These are phyloP conservation scores for Linnaemya tessellans DNA, from an alignment of 2,888 invertebrate genomes.

Conservation along the genomic window DNA sequence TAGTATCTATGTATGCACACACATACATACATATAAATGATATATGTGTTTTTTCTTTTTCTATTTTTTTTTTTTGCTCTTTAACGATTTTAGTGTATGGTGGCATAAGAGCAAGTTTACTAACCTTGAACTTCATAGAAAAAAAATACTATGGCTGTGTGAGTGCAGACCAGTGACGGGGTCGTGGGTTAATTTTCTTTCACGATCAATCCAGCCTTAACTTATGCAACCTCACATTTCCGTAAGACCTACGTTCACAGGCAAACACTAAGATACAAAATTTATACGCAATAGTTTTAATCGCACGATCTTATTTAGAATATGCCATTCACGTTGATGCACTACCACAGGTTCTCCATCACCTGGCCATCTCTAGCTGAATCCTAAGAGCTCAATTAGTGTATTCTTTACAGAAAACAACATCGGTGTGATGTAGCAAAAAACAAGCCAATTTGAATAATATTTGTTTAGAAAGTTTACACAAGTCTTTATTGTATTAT, in stretches of 20 bases:
- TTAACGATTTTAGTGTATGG: conserved; percentile 7
- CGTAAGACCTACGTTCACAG: no score
- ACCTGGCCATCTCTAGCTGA: neutral
- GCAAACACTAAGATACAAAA: no score
- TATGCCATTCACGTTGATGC: neutral
- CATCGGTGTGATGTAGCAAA: conserved; percentile 12
- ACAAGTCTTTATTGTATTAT: neutral
- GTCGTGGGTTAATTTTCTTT: neutral
- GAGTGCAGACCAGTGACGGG: neutral
- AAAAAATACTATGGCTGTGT: conserved; percentile 1
- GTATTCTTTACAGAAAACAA: neutral
- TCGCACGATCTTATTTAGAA: no score
- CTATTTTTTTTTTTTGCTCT: conserved; percentile 21
- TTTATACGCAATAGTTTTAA: no score
- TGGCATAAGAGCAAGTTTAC: conserved; percentile 79
- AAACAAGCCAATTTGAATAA: conserved; percentile 36
- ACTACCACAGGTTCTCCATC: neutral
- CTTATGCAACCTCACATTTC: no score
- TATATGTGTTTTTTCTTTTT: neutral
- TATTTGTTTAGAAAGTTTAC: conserved; percentile 41
- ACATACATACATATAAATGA: neutral
- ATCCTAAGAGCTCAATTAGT: neutral
- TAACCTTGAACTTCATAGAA: conserved; percentile 82
- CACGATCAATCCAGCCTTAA: neutral
- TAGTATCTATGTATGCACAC: neutral